Base-by-base conservation (phyloP, 2,888 invertebrate genomes). In the Agelastica alni region DNA sequence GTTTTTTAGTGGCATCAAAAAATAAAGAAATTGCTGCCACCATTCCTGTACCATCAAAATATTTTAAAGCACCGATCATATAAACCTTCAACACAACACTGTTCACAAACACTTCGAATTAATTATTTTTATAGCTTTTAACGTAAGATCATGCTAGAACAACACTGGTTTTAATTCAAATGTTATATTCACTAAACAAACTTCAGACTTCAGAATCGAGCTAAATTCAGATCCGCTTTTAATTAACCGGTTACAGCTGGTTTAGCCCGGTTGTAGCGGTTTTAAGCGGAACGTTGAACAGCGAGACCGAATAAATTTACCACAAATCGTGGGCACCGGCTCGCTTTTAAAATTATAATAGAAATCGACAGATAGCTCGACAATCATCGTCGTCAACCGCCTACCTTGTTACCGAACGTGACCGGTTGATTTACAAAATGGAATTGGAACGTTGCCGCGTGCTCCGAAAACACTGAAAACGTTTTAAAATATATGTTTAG, bases 201-300 rank as follows among this genome's bases (percentile, higher is more conserved):
- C 37, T 36, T 14, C 36, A 18, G 31, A 36, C n/a, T n/a, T n/a
- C n/a, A n/a, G n/a, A n/a, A n/a, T 39, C 48, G 14, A 31, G 28
- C n/a, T 48, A 17, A 16, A 31, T 16, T 48, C 49, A 26, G 54
- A 54, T 49, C 17, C 17, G 42, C 12, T 54, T 52, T 67, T 69
- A 66, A 60, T 61, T 56, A 73, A 73, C 77, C 69, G 70, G 76
- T 66, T 74, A 45, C 51, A 75, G 72, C 77, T 70, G 70, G 76
- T 76, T 75, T 65, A 53, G 70, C 71, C 75, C 70, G 73, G 75
- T 73, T 70, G 67, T 69, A 72, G 74, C 75, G 70, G 75, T 75
- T 75, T 68, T 67, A 74, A 70, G 75, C 74, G 72, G 74, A 39
- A 39, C 10, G 37, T 20, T 10, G 6, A 72, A 22, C 37, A 61